These are phyloP conservation scores for Himantopus leucocephalus DNA, from an alignment of 2,113 vertebrate species.

Conservation along the genomic window DNA sequence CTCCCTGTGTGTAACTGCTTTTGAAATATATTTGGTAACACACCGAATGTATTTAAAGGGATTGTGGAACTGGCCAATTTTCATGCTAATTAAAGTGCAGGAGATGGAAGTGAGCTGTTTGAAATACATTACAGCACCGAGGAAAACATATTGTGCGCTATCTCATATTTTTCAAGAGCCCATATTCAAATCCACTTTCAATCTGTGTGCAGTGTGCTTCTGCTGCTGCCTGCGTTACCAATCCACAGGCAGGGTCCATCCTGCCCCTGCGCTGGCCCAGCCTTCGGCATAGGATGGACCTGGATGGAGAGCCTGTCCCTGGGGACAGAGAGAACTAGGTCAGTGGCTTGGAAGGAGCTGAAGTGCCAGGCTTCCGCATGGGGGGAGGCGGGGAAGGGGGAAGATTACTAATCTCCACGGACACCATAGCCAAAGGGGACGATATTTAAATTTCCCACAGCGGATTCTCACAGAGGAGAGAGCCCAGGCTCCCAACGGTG, in stretches of 20 bases:
- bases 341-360: conserved; percentile 12
- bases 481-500: background rate
- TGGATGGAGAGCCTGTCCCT: background rate
- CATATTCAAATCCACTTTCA: conserved; percentile 62
- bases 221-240: background rate
- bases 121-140: conserved; percentile 54
- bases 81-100: conserved; percentile 66
- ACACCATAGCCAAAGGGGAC: conserved; percentile 31
- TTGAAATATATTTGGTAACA: conserved; percentile 58
- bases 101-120: conserved; percentile 62
- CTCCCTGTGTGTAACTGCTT: background rate
- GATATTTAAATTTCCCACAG: conserved; percentile 17
- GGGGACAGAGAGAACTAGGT: conserved; percentile 35
- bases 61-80: conserved; percentile 64
- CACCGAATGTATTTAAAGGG: conserved; percentile 47
- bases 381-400: background rate
- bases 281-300: background rate
- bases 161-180: conserved; percentile 62
- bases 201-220: background rate
- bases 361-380: background rate
- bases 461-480: background rate
- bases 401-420: conserved; percentile 18
- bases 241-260: background rate
- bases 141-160: conserved; percentile 64
- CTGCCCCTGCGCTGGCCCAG: background rate